These are phyloP conservation scores for Pogonomyrmex californicus DNA, from an alignment of 1,140 invertebrate species.

Conservation along the genomic window DNA sequence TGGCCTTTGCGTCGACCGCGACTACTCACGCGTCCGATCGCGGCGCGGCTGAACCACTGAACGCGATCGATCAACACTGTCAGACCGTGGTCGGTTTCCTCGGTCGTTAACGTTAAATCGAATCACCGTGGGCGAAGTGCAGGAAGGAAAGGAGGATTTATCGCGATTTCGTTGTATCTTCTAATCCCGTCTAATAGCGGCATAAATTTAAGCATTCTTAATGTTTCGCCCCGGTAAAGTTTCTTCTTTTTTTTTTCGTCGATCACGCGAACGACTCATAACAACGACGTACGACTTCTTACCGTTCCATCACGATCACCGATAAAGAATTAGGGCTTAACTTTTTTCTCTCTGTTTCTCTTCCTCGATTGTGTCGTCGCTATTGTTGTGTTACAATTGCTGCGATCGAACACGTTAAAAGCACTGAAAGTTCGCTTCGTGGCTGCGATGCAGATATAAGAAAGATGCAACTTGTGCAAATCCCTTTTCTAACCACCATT, in stretches of 20 bases:
- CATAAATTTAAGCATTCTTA: slow-evolving; percentile 27
- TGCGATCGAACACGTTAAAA: neutral
- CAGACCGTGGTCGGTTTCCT: neutral
- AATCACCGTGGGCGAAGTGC: slow-evolving; percentile 15
- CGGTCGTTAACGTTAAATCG: slow-evolving; percentile 27
- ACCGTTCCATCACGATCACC: neutral
- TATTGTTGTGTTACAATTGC: neutral
- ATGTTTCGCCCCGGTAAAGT: neutral
- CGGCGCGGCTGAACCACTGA: slow-evolving; percentile 6
- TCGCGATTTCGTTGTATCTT: slow-evolving; percentile 33
- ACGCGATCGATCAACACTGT: slow-evolving; percentile 12
- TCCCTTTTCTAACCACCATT: slow-evolving; percentile 12
- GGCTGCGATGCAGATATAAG: neutral
- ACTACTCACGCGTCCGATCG: slow-evolving; percentile 21
- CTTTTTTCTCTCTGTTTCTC: neutral
- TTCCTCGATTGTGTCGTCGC: neutral
- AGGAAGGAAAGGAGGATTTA: slow-evolving; percentile 36
- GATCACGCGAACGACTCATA: slow-evolving; percentile 4
- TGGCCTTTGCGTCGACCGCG: neutral
- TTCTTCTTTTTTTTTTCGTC: neutral
- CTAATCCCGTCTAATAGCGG: slow-evolving; percentile 38
- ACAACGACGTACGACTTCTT: neutral
- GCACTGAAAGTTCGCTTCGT: neutral
- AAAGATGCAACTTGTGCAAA: neutral
- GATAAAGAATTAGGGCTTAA: neutral